phyloP scores from a whole-genome alignment of 2,113 vertebrate genomes.

The Ahaetulla prasina region DNA sequence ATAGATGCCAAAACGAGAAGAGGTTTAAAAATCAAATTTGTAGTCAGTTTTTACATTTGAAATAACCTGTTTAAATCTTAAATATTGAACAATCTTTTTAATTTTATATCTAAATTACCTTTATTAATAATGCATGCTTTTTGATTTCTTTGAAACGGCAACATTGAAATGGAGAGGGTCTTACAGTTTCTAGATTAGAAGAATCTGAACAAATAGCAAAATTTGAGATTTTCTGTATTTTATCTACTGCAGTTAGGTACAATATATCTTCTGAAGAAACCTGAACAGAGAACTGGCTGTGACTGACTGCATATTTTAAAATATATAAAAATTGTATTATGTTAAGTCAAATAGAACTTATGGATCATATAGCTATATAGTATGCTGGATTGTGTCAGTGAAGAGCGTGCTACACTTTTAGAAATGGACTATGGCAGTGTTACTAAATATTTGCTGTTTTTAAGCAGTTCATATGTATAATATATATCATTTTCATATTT shows the following conservation, averaged over 20 bases:
- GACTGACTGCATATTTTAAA: not conserved
- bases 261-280: not conserved
- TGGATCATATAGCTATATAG: not conserved
- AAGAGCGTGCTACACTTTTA: not conserved
- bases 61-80: not conserved
- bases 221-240: not conserved
- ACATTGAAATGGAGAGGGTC: not conserved
- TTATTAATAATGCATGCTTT: not conserved
- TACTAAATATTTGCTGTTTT: not conserved
- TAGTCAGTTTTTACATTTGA: not conserved
- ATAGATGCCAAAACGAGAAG: not conserved
- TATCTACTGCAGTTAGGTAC: not conserved
- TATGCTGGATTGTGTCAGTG: not conserved
- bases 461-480: not conserved
- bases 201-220: not conserved
- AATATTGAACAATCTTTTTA: not conserved
- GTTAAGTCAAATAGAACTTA: not conserved
- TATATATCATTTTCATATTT: not conserved
- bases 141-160: not conserved
- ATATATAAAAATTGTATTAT: not conserved
- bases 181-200: not conserved
- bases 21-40: not conserved
- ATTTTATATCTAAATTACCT: not conserved
- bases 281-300: not conserved
- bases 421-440: not conserved